phyloP scores from a whole-genome alignment of 2,797 vertebrate genomes.

The Gastrophryne carolinensis region DNA sequence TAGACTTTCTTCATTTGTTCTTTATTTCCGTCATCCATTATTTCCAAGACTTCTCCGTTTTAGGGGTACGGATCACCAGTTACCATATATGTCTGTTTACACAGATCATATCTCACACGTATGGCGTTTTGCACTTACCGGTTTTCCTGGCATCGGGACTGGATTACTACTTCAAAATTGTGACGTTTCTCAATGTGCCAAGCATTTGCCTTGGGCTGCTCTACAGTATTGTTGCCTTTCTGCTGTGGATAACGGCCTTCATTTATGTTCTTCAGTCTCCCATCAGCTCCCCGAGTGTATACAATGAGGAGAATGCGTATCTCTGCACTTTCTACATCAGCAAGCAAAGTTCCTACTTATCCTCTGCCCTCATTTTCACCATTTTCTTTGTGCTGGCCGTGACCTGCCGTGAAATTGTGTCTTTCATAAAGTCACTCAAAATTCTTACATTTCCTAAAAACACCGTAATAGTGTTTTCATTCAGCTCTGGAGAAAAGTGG shows the following conservation, averaged over 20 bases:
- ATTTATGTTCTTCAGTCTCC: constrained; percentile 68
- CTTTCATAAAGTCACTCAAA: constrained; percentile 58
- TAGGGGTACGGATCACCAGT: constrained; percentile 70
- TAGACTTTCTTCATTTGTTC: constrained; percentile 69
- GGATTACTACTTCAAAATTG: constrained; percentile 70
- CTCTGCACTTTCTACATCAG: constrained; percentile 69
- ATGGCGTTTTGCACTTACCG: constrained; percentile 71
- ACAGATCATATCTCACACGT: constrained; percentile 72
- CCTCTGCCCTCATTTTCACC: constrained; percentile 56
- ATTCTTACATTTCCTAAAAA: constrained; percentile 40
- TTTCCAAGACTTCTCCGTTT: constrained; percentile 65
- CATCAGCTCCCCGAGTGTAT: constrained; percentile 48
- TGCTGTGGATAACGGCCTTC: constrained; percentile 68
- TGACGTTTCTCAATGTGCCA: constrained; percentile 42
- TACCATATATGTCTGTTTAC: constrained; percentile 80
- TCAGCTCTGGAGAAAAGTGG: constrained; percentile 11
- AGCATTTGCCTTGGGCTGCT: constrained; percentile 52
- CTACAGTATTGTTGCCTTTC: constrained; percentile 52
- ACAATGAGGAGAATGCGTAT: constrained; percentile 37
- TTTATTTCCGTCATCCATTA: constrained; percentile 63
- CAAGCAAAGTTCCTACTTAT: constrained; percentile 66
- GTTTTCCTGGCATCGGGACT: constrained; percentile 66
- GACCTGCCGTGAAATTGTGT: constrained; percentile 58
- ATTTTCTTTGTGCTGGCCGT: constrained; percentile 42
- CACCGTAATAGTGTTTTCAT: constrained; percentile 61